Evolutionary conservation across 2,888 invertebrate genomes (phyloP).

Genomic region (Fragum whitleyi): DNA sequence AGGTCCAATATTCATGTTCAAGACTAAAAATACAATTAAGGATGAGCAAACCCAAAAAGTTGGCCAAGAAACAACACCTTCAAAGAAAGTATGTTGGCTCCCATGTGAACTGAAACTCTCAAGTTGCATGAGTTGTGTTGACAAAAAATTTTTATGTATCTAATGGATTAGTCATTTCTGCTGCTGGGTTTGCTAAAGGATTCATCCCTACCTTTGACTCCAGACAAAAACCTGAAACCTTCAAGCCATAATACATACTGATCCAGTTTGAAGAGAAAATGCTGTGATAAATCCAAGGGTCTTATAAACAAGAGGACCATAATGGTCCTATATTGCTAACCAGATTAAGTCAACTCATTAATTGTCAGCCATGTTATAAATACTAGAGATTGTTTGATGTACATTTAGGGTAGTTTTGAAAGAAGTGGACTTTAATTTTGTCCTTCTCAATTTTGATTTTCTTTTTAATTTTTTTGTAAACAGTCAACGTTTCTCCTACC

Average conservation of each 20-base stretch:
- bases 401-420: too few relatives aligned
- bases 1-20: background rate
- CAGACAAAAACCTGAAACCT: constrained; percentile 23
- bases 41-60: constrained; percentile 4
- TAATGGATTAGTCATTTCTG: constrained; percentile 63
- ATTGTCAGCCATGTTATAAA: too few relatives aligned
- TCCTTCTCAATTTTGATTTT: too few relatives aligned
- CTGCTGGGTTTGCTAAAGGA: constrained; percentile 38
- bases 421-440: too few relatives aligned
- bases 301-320: too few relatives aligned
- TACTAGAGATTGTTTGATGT: too few relatives aligned
- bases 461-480: too few relatives aligned
- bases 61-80: background rate
- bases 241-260: constrained; percentile 45
- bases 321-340: too few relatives aligned
- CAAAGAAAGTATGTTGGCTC: background rate
- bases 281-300: too few relatives aligned
- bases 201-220: constrained; percentile 26
- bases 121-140: constrained; percentile 52
- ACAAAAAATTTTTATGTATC: constrained; percentile 53
- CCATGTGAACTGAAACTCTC: background rate
- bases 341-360: too few relatives aligned
- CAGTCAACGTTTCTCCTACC: too few relatives aligned
- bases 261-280: constrained; percentile 59
- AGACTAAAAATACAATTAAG: background rate